These are phyloP conservation scores for Dipodomys stephensi DNA, from an alignment of 2,113 vertebrate species.

Conservation along the genomic window DNA sequence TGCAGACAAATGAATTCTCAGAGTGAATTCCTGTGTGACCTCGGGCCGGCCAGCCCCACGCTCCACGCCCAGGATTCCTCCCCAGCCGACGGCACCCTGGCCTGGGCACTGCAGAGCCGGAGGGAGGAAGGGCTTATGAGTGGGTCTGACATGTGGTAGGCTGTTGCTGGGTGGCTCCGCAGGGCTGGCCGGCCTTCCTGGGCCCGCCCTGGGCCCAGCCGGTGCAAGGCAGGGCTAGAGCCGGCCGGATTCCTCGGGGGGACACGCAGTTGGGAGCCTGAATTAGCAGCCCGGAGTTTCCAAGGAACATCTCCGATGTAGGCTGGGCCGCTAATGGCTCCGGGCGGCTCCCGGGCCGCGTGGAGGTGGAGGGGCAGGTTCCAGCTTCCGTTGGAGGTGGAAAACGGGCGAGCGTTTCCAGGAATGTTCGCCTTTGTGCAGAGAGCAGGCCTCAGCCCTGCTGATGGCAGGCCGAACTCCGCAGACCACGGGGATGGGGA, in stretches of 20 bases:
- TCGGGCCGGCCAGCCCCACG: background rate
- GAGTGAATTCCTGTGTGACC: background rate
- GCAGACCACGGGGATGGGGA: constrained; percentile 32
- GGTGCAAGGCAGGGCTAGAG: background rate
- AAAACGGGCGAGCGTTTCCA: constrained; percentile 75
- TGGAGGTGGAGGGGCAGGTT: constrained; percentile 73
- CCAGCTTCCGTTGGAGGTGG: constrained; percentile 84
- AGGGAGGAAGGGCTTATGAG: background rate
- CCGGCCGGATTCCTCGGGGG: background rate
- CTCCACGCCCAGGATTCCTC: background rate
- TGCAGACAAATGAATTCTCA: background rate
- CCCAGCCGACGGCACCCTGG: background rate
- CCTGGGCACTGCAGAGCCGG: background rate
- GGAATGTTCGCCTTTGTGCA: constrained; percentile 78
- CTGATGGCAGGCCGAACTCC: constrained; percentile 77
- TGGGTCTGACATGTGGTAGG: background rate
- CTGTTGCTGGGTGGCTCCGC: background rate
- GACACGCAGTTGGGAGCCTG: constrained; percentile 62
- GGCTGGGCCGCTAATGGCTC: constrained; percentile 74
- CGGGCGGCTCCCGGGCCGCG: constrained; percentile 60
- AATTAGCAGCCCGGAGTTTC: constrained; percentile 73
- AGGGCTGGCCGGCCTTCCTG: too few relatives aligned
- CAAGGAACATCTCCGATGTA: constrained; percentile 77
- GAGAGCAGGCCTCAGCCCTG: constrained; percentile 68
- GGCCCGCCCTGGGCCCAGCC: background rate